phyloP scores from a whole-genome alignment of 2,113 vertebrate genomes.

The Ceyx melanurus region DNA sequence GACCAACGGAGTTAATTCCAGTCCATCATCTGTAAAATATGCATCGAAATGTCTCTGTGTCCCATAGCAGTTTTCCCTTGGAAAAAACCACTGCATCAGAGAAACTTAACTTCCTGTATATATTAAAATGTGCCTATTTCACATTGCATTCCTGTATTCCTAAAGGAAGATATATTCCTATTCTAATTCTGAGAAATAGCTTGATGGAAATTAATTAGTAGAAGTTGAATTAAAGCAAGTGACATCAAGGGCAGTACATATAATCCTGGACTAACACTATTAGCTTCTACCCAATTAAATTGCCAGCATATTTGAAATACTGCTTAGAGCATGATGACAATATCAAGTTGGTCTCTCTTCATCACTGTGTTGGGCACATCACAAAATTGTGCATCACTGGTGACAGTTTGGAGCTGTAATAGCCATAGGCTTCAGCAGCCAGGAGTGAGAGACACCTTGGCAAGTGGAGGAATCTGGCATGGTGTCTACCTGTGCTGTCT shows the following conservation, averaged over 20 bases:
- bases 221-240: not conserved
- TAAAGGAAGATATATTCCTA: not conserved
- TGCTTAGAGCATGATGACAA: not conserved
- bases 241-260: not conserved
- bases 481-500: not conserved
- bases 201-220: not conserved
- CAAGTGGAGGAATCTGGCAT: not conserved
- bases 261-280: not conserved
- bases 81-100: not conserved
- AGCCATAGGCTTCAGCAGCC: not conserved
- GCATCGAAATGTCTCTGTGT: not conserved
- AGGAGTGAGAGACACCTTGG: not conserved
- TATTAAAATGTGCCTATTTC: not conserved
- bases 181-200: not conserved
- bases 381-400: rapidly evolving
- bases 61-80: not conserved
- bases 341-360: not conserved
- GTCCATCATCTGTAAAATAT: not conserved
- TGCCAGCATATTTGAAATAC: not conserved
- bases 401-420: not conserved
- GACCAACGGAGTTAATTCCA: not conserved
- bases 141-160: not conserved
- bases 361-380: rapidly evolving
- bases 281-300: not conserved
- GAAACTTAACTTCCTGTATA: not conserved